Evolutionary conservation across 2,797 vertebrate species (phyloP).

Genomic region (Alcedo quadribrachys): DNA sequence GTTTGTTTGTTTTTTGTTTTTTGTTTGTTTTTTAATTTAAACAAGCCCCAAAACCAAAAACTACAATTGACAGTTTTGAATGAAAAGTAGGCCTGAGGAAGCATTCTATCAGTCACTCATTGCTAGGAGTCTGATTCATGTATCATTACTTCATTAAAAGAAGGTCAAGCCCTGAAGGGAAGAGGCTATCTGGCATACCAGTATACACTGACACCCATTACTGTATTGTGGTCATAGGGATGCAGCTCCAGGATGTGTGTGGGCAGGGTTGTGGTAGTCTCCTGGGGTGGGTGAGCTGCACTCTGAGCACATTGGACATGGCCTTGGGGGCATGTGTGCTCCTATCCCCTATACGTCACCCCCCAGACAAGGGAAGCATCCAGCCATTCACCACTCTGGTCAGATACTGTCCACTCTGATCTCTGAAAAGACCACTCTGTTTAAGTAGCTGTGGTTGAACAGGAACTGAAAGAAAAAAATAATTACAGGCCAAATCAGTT

Average conservation of each 20-base stretch:
- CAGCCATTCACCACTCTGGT: neutral
- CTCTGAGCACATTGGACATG: accelerated
- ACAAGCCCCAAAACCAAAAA: neutral
- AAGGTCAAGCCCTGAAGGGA: neutral
- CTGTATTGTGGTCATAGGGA: accelerated
- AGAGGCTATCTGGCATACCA: neutral
- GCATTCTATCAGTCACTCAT: conserved; percentile 61
- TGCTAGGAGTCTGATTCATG: conserved; percentile 14
- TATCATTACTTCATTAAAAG: conserved; percentile 37
- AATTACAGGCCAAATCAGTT: accelerated
- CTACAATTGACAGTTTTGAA: neutral
- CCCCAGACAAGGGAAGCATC: neutral
- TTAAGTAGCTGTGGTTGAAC: neutral
- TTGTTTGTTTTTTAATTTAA: too few species aligned
- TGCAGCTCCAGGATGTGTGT: neutral
- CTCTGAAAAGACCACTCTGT: neutral
- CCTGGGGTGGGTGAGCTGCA: neutral
- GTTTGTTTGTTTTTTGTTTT: too few species aligned
- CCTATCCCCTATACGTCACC: accelerated
- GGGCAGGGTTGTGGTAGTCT: neutral
- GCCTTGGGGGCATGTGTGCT: accelerated
- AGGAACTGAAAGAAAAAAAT: neutral
- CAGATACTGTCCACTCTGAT: neutral
- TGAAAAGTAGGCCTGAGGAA: neutral
- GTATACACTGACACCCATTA: accelerated